Base-by-base conservation (phyloP, 2,888 invertebrate genomes). In the Hemaris fuciformis region DNA sequence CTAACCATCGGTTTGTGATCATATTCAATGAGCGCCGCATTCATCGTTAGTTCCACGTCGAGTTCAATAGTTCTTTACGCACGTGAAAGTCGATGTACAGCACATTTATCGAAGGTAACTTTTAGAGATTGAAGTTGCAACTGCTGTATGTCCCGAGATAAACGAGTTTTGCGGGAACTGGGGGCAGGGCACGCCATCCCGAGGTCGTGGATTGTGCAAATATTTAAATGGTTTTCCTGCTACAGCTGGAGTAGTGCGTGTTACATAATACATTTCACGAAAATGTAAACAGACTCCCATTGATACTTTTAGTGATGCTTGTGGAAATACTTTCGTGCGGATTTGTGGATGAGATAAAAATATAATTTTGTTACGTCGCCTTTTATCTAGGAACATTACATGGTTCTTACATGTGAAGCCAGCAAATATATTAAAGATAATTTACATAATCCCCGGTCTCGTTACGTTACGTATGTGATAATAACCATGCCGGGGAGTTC, bases 161-260 rank as follows among this genome's bases (percentile, higher is more conserved):
- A 89, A 90, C 89, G 66, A 81, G 89, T 91, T 87, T 84, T 78
- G 80, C 83, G 81, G 85, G 88, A 87, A 77, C 74, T 76, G 74
- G 56, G 68, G 53, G 60, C 66, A 59, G 60, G 70, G 75, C 74
- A 77, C 78, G 75, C 75, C 77, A 84, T 87, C 85, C 84, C 73
- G 85, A 83, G 82, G 84, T 87, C 82, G 84, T 73, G 79, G 77
- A 83, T 88, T 89, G 87, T 86, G 89, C 81, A 88, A 87, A 88
- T 84, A 83, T 83, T 81, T 83, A 83, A 84, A 85, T 82, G 70
- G 76, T 81, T 88, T 89, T 87, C 87, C 84, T 86, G 83, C 76
- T 83, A 65, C 61, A 68, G 62, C 65, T 74, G 68, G 71, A 34
- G 23, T 57, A 22, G 34, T 61, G n/a, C 31, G 42, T n/a, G 10